Base-by-base conservation (phyloP, 2,888 invertebrate genomes). In the Calameuta idolon region DNA sequence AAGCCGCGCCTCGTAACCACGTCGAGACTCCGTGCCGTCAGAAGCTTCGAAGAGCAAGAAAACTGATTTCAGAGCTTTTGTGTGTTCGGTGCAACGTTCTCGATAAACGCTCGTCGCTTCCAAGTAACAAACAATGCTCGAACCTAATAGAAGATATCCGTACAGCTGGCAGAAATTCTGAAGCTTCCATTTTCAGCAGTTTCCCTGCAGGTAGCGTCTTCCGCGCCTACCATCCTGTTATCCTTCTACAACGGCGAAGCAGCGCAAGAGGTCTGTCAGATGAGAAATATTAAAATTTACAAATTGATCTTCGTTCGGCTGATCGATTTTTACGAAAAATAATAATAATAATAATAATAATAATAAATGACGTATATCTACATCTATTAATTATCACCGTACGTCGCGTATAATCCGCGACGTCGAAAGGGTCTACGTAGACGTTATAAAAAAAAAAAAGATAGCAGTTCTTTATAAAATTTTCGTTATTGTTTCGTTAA, bases 21-120 rank as follows among this genome's bases (percentile, higher is more conserved):
- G 79, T 81, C 81, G 75, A n/a, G 76, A 77, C 75, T 69, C 76
- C 83, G 86, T 87, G 85, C 84, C 86, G 83, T 81, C 82, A 79
- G 79, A 82, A 79, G 76, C 79, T 81, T 82, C 33, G 71, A 31
- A 31, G 71, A 71, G 71, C 33, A 34, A 34, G 31, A 71, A 71
- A 71, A 71, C 71, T 31, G 71, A 71, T 71, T 71, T 71, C 71
- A 2, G 31, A 71, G 12, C 71, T 71, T 71, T 31, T 34, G n/a
- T n/a, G n/a, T 71, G 31, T 33, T 71, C 31, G 4, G 33, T 23
- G 30, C 12, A 15, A 5, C 71, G 31, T 71, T 9, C 33, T 71
- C 71, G 71, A 71, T 71, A 71, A 71, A 71, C 71, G 71, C 23
- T 71, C 31, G 33, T 31, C 33, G 33, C 71, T 71, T 34, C 12